phyloP scores from a whole-genome alignment of 2,888 invertebrate species.

The Eupithecia inturbata region DNA sequence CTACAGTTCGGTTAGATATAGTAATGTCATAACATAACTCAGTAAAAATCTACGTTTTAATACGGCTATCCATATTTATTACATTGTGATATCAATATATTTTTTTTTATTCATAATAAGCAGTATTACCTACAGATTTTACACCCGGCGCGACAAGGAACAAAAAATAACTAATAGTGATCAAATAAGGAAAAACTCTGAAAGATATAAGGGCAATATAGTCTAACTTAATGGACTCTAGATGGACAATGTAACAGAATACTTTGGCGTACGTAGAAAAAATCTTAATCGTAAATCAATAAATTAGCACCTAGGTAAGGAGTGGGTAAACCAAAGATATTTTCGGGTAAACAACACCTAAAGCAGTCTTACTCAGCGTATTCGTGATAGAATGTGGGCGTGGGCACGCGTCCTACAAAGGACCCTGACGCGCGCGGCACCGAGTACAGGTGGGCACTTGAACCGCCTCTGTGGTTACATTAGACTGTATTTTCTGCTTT shows the following conservation, averaged over 20 bases:
- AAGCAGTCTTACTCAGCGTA: slow-evolving; percentile 74
- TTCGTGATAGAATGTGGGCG: slow-evolving; percentile 81
- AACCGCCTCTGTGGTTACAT: slow-evolving; percentile 73
- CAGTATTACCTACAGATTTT: too few species aligned
- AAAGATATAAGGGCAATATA: too few species aligned
- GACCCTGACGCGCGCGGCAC: slow-evolving; percentile 73
- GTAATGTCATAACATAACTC: background rate
- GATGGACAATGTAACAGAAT: slow-evolving; percentile 26
- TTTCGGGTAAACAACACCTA: slow-evolving; percentile 56
- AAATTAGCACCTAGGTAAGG: slow-evolving; percentile 52
- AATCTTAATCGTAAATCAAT: slow-evolving; percentile 14
- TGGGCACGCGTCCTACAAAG: slow-evolving; percentile 78
- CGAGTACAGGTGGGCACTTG: slow-evolving; percentile 75
- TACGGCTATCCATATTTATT: background rate
- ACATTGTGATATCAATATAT: too few species aligned
- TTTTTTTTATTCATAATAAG: too few species aligned
- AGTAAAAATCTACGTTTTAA: background rate
- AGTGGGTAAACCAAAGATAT: slow-evolving; percentile 33
- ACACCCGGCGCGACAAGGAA: too few species aligned
- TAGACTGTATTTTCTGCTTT: slow-evolving; percentile 32
- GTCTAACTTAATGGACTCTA: too few species aligned
- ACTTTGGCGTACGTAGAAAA: slow-evolving; percentile 9
- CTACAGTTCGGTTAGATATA: background rate
- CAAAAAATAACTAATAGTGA: too few species aligned
- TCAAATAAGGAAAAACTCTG: too few species aligned